phyloP scores from a whole-genome alignment of 2,888 invertebrate species.

The Melieria omissa region DNA sequence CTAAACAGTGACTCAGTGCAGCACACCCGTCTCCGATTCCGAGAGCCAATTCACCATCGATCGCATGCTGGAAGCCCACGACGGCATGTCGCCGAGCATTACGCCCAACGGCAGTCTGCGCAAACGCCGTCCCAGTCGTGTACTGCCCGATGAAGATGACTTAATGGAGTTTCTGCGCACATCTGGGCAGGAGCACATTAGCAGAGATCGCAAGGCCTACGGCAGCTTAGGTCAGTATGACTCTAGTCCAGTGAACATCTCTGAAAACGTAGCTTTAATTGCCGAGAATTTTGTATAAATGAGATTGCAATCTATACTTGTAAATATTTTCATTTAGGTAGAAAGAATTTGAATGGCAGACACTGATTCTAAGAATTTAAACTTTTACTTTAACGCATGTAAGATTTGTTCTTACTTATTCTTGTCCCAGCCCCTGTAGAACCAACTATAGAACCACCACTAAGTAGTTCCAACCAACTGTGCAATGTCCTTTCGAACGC shows the following conservation, averaged over 20 bases:
- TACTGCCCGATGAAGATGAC: conserved; percentile 85
- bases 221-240: conserved; percentile 78
- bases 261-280: too few species aligned
- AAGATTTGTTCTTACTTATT: background rate
- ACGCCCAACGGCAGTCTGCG: conserved; percentile 90
- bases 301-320: too few species aligned
- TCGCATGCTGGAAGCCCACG: conserved; percentile 53
- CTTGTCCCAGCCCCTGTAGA: too few species aligned
- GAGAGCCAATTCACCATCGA: conserved; percentile 81
- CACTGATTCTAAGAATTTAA: conserved; percentile 13
- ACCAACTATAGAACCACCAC: background rate
- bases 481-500: too few species aligned
- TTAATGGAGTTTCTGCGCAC: conserved; percentile 88
- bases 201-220: conserved; percentile 80
- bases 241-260: background rate
- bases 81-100: conserved; percentile 73
- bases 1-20: conserved; percentile 73
- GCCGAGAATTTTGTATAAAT: too few species aligned
- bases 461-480: background rate
- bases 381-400: conserved; percentile 2
- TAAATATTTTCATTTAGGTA: conserved; percentile 17
- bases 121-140: conserved; percentile 81
- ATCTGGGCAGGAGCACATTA: conserved; percentile 78
- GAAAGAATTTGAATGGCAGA: conserved; percentile 21
- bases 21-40: conserved; percentile 78